phyloP scores from a whole-genome alignment of 2,888 invertebrate species.

The Axea sp. region DNA sequence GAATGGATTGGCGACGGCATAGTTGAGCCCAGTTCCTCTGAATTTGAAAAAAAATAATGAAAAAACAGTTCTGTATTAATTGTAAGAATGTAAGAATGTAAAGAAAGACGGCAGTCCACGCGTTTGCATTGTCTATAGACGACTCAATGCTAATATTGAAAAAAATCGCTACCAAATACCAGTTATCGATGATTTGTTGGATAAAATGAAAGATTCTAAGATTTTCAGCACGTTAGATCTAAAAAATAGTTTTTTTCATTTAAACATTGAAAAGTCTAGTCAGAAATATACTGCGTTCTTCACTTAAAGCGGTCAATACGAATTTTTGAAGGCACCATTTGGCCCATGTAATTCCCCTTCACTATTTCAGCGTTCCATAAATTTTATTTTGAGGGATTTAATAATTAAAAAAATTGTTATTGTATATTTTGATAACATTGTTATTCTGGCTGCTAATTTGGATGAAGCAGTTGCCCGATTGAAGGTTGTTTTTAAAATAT shows the following conservation, averaged over 20 bases:
- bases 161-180: conserved; percentile 61
- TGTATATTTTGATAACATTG: conserved; percentile 24
- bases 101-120: conserved; percentile 34
- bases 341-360: conserved; percentile 28
- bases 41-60: no score
- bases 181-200: conserved; percentile 55
- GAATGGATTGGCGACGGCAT: conserved; percentile 9
- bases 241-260: conserved; percentile 47
- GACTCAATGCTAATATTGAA: conserved; percentile 69
- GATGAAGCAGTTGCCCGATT: background rate
- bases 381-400: conserved; percentile 13
- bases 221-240: no score
- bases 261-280: conserved; percentile 21
- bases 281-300: conserved; percentile 44
- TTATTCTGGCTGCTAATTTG: conserved; percentile 6
- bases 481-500: conserved; percentile 46
- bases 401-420: conserved; percentile 4
- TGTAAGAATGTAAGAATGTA: no score
- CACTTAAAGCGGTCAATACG: conserved; percentile 32
- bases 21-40: conserved; percentile 1
- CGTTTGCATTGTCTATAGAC: conserved; percentile 74
- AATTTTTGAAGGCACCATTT: conserved; percentile 42
- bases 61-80: conserved; percentile 48
- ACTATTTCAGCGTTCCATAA: conserved; percentile 31
- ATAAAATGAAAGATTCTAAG: conserved; percentile 28